phyloP scores from a whole-genome alignment of 2,113 vertebrate genomes.

The Tretioscincus oriximinensis region DNA sequence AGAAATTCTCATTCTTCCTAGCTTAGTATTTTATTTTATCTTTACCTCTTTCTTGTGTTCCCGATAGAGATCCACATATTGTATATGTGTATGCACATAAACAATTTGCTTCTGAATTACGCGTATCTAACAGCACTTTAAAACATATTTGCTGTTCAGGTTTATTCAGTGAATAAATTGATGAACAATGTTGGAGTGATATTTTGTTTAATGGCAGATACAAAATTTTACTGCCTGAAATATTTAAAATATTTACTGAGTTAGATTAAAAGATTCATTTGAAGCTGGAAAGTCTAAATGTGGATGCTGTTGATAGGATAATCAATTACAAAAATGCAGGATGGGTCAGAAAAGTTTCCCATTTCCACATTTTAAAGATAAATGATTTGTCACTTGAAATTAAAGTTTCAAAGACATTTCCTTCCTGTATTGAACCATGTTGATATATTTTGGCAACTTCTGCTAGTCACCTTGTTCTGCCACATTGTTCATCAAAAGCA shows the following conservation, averaged over 20 bases:
- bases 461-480: neutral
- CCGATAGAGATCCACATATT: no score
- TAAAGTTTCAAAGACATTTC: neutral
- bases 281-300: neutral
- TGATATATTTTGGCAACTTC: neutral
- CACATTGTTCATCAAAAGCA: conserved; percentile 4
- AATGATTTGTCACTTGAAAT: neutral
- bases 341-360: neutral
- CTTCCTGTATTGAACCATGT: neutral
- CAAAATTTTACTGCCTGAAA: neutral
- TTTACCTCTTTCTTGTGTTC: conserved; percentile 20
- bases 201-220: conserved; percentile 1
- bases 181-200: conserved; percentile 8
- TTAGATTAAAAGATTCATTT: neutral
- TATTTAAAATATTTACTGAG: neutral
- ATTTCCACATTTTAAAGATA: neutral
- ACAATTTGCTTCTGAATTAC: neutral
- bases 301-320: neutral
- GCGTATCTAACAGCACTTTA: neutral
- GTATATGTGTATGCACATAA: neutral
- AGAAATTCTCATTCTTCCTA: conserved; percentile 11
- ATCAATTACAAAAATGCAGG: neutral
- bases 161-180: conserved; percentile 13
- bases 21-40: neutral
- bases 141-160: neutral